Conservation (phyloP, 2,888 invertebrate species). For the Ormyrus pomaceus region DNA sequence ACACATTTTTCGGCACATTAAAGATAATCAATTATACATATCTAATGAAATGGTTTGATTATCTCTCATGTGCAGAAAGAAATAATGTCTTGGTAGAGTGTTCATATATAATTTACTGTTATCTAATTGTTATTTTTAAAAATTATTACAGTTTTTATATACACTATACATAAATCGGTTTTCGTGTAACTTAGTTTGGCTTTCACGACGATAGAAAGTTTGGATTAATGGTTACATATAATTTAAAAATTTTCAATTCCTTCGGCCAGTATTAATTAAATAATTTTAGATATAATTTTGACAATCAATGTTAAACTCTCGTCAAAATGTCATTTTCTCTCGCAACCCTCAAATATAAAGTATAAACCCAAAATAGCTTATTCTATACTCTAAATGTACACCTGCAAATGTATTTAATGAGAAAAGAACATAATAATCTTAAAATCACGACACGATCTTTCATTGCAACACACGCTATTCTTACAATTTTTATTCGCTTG, state of each 20-base stretch:
- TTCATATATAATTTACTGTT: constrained; percentile 32
- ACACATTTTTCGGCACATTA: constrained; percentile 20
- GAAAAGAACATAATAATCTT: background rate
- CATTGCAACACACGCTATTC: background rate
- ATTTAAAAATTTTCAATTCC: constrained; percentile 7
- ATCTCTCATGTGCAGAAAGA: background rate
- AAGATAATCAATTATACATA: background rate
- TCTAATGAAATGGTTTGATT: background rate
- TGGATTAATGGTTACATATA: constrained; percentile 6
- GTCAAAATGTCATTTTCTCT: background rate
- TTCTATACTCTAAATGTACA: constrained; percentile 34
- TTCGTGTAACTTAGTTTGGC: constrained; percentile 48
- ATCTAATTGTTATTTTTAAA: constrained; percentile 34
- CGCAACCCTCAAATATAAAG: constrained; percentile 16
- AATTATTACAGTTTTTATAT: constrained; percentile 50
- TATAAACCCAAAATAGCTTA: constrained; percentile 19
- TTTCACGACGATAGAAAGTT: constrained; percentile 22
- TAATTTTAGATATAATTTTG: no score
- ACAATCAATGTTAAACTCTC: no score
- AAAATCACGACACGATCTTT: background rate
- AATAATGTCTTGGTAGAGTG: constrained; percentile 1
- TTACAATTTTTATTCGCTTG: background rate
- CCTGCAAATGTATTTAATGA: constrained; percentile 4
- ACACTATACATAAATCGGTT: constrained; percentile 51
- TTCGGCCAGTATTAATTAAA: no score